These are phyloP conservation scores for Pangasius larnaudii DNA, from an alignment of 2,797 vertebrate genomes.

Conservation along the genomic window DNA sequence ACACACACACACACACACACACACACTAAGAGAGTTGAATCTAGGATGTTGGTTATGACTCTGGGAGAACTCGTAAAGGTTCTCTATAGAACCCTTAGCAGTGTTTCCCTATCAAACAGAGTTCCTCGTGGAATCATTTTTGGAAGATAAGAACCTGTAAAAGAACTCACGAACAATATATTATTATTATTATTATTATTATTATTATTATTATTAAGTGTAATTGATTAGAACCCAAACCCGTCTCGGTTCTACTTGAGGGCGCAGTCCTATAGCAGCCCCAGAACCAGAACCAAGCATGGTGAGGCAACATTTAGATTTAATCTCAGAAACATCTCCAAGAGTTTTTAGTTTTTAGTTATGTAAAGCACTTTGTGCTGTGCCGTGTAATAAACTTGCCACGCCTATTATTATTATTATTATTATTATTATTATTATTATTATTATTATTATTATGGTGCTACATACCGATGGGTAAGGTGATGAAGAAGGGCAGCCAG, in stretches of 20 bases:
- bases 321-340: not conserved
- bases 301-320: not conserved
- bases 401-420: slow-evolving; percentile 3
- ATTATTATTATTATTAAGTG: too few species aligned
- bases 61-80: not conserved
- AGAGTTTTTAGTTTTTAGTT: not conserved
- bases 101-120: not conserved
- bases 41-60: not conserved
- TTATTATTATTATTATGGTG: slow-evolving; percentile 4
- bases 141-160: not conserved
- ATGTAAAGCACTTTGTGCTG: not conserved
- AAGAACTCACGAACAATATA: not conserved
- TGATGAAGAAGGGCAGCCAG: slow-evolving; percentile 61
- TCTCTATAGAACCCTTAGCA: not conserved
- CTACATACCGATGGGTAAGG: slow-evolving; percentile 57
- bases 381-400: not conserved
- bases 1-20: too few species aligned
- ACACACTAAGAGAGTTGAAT: not conserved
- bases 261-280: too few species aligned
- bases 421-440: slow-evolving; percentile 15
- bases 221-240: not conserved
- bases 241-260: not conserved
- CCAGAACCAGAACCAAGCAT: not conserved
- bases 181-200: too few species aligned
- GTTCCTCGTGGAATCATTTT: not conserved